Conservation (phyloP, 1,140 invertebrate genomes). For the Papilio dardanus region DNA sequence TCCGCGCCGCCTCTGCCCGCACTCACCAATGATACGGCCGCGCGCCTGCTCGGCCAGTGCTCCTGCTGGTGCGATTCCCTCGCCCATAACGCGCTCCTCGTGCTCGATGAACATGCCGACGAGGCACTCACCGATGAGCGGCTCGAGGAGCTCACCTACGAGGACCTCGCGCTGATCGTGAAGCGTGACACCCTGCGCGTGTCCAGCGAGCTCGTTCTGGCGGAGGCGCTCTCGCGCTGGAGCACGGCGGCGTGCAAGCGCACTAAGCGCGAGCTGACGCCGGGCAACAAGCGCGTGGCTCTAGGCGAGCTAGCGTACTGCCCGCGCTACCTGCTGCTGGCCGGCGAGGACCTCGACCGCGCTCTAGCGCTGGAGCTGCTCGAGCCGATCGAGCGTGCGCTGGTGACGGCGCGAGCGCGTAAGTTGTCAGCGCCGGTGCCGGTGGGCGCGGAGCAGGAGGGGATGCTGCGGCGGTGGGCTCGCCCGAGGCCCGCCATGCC, state of each 20-base stretch:
- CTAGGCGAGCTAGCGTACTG: conserved; percentile 86
- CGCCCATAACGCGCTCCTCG: conserved; percentile 83
- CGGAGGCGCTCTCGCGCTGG: conserved; percentile 86
- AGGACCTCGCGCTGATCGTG: conserved; percentile 84
- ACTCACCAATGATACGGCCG: conserved; percentile 60
- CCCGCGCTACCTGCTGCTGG: conserved; percentile 86
- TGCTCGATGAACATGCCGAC: conserved; percentile 85
- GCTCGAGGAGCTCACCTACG: conserved; percentile 85
- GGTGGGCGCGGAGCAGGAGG: conserved; percentile 72
- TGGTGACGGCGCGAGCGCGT: conserved; percentile 67
- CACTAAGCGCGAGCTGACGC: conserved; percentile 84
- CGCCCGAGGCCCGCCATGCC: conserved; percentile 64
- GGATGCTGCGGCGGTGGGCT: conserved; percentile 69
- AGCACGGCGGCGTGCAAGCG: conserved; percentile 86
- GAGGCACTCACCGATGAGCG: conserved; percentile 85
- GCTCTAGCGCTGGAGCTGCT: conserved; percentile 67
- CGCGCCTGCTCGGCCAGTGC: conserved; percentile 66
- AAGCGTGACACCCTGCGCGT: conserved; percentile 84
- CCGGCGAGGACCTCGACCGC: conserved; percentile 83
- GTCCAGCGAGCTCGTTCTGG: conserved; percentile 82
- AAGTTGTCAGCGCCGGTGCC: conserved; percentile 71
- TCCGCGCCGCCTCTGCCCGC: conserved; percentile 70
- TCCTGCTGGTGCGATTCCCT: conserved; percentile 83
- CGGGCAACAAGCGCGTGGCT: conserved; percentile 84
- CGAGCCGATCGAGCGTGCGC: conserved; percentile 72